Percentiles rank a stretch among this genome's conserved stretches.
phyloP scores from a whole-genome alignment of 2,888 invertebrate genomes.

The Synergus umbraculus region DNA sequence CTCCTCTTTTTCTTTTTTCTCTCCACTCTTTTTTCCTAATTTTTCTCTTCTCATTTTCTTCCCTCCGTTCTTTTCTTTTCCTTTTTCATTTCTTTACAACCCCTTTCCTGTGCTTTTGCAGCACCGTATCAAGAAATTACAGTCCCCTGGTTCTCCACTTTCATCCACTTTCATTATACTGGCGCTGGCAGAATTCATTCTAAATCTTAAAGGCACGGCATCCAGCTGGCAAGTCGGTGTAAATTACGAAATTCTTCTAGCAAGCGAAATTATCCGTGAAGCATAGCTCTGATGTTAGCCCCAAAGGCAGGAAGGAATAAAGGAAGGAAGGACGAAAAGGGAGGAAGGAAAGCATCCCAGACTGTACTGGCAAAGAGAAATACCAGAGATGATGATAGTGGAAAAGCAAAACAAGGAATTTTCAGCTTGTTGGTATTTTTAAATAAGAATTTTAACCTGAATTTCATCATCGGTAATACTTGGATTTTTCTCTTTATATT shows the following conservation, averaged over 20 bases:
- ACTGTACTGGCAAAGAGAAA: slow-evolving; percentile 17
- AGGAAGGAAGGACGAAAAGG: neutral
- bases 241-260: slow-evolving; percentile 37
- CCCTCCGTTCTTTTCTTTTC: neutral
- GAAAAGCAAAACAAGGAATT: slow-evolving; percentile 4
- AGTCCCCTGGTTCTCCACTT: slow-evolving; percentile 24
- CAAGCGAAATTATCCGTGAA: slow-evolving; percentile 21
- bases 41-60: neutral
- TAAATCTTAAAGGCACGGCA: slow-evolving; percentile 26
- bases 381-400: slow-evolving; percentile 4
- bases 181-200: slow-evolving; percentile 20
- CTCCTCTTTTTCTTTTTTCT: neutral
- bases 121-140: slow-evolving; percentile 32
- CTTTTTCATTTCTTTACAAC: neutral
- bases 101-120: slow-evolving; percentile 1
- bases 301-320: neutral
- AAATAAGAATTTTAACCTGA: neutral
- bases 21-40: neutral
- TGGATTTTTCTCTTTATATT: neutral
- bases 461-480: neutral
- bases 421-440: slow-evolving; percentile 17
- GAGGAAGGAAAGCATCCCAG: slow-evolving; percentile 10
- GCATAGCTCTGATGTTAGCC: neutral
- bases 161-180: slow-evolving; percentile 38
- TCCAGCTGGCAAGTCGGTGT: slow-evolving; percentile 37